Evolutionary conservation across 2,888 invertebrate species (phyloP).

Genomic region (Baccha elongata): DNA sequence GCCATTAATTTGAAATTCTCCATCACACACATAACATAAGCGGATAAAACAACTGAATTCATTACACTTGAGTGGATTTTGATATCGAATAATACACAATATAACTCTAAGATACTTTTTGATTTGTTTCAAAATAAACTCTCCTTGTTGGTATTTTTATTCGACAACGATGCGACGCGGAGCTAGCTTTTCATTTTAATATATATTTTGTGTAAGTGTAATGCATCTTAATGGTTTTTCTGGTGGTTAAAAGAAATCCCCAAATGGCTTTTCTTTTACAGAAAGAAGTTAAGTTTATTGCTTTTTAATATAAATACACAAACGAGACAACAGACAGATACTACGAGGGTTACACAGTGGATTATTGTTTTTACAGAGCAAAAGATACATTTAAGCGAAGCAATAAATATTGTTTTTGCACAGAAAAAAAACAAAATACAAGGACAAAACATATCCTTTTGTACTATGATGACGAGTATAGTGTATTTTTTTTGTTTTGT

Average conservation of each 20-base stretch:
- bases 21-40: constrained; percentile 59
- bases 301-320: constrained; percentile 66
- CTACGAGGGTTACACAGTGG: constrained; percentile 29
- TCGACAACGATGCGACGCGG: neutral
- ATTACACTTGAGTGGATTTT: constrained; percentile 71
- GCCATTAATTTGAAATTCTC: constrained; percentile 34
- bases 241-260: constrained; percentile 61
- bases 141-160: neutral
- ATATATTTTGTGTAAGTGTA: constrained; percentile 26
- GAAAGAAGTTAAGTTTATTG: constrained; percentile 66
- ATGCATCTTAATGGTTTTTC: constrained; percentile 66
- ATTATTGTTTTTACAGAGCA: constrained; percentile 54
- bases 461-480: neutral
- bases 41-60: constrained; percentile 73
- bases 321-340: constrained; percentile 7
- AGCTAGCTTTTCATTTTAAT: constrained; percentile 51
- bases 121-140: constrained; percentile 46
- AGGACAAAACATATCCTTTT: constrained; percentile 43
- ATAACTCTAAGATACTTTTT: constrained; percentile 61
- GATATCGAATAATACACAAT: constrained; percentile 61
- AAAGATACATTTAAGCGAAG: constrained; percentile 62
- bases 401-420: constrained; percentile 64
- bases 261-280: constrained; percentile 57
- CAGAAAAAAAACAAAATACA: constrained; percentile 5
- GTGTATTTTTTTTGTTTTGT: constrained; percentile 48